Conservation (phyloP, 2,797 vertebrate genomes). For the Sebastes diaconus region DNA sequence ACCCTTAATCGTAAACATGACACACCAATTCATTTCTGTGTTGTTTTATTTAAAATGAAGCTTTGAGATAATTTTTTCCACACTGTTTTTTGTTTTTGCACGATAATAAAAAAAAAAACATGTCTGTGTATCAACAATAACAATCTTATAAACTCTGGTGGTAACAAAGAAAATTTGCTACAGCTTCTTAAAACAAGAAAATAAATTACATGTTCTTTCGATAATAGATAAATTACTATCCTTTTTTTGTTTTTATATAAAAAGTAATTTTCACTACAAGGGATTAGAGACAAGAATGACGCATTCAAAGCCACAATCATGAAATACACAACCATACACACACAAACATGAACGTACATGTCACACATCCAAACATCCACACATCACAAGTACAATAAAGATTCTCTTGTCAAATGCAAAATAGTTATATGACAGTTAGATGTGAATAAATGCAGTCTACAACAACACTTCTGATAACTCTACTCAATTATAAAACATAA, state of each 20-base stretch:
- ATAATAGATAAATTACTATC: constrained; percentile 86
- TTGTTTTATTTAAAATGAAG: constrained; percentile 78
- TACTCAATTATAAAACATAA: constrained; percentile 62
- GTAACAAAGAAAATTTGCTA: constrained; percentile 69
- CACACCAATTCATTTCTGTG: constrained; percentile 15
- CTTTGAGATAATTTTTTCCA: constrained; percentile 58
- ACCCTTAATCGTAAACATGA: not conserved
- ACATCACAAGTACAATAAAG: constrained; percentile 5
- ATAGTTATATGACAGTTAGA: constrained; percentile 60
- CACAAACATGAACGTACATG: constrained; percentile 8
- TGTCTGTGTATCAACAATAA: constrained; percentile 62
- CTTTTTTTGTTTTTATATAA: constrained; percentile 73
- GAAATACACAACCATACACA: constrained; percentile 18
- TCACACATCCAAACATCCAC: constrained; percentile 15
- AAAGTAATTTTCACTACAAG: constrained; percentile 68
- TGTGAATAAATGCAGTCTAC: constrained; percentile 67
- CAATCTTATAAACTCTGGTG: constrained; percentile 74
- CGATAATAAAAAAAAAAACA: constrained; percentile 44
- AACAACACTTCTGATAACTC: constrained; percentile 51
- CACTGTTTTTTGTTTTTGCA: constrained; percentile 59
- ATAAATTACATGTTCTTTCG: constrained; percentile 84
- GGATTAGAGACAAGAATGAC: constrained; percentile 64
- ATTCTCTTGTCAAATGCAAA: constrained; percentile 44
- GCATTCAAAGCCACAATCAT: constrained; percentile 51
- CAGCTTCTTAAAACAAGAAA: constrained; percentile 74